These are phyloP conservation scores for Semibalanus balanoides DNA, from an alignment of 1,140 invertebrate genomes.

Conservation along the genomic window DNA sequence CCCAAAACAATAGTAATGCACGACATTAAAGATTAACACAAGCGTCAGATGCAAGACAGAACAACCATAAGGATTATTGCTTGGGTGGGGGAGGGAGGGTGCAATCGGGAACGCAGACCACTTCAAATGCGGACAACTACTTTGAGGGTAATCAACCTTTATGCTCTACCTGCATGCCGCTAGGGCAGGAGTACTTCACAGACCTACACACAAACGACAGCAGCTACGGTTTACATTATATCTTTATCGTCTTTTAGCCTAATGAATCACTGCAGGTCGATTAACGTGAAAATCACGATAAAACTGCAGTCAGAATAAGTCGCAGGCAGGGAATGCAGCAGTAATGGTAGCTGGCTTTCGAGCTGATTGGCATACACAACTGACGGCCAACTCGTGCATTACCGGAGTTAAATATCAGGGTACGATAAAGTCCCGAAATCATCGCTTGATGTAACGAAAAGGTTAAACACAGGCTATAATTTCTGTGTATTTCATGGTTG, in stretches of 20 bases:
- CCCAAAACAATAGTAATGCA: no score
- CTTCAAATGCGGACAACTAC: neutral
- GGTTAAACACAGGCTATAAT: neutral
- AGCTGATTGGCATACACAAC: neutral
- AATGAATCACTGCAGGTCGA: neutral
- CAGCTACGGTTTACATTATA: no score
- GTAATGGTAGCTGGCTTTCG: neutral
- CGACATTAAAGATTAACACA: no score
- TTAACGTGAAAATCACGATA: neutral
- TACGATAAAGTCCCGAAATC: neutral
- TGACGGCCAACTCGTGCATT: neutral
- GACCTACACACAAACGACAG: no score
- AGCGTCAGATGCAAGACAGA: no score
- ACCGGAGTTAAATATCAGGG: neutral
- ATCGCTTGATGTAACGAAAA: neutral
- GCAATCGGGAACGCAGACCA: neutral
- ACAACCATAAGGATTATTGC: neutral
- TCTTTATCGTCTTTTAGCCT: no score
- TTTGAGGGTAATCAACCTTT: no score
- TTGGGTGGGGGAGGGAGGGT: slow-evolving; percentile 3
- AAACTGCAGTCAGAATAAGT: neutral
- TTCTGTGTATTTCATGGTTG: neutral
- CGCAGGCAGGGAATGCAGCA: neutral
- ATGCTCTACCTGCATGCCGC: no score
- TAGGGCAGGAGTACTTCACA: no score